Percentiles rank a stretch among this genome's conserved stretches.
phyloP scores from a whole-genome alignment of 2,888 invertebrate species.

The Ischnus inquisitorius region DNA sequence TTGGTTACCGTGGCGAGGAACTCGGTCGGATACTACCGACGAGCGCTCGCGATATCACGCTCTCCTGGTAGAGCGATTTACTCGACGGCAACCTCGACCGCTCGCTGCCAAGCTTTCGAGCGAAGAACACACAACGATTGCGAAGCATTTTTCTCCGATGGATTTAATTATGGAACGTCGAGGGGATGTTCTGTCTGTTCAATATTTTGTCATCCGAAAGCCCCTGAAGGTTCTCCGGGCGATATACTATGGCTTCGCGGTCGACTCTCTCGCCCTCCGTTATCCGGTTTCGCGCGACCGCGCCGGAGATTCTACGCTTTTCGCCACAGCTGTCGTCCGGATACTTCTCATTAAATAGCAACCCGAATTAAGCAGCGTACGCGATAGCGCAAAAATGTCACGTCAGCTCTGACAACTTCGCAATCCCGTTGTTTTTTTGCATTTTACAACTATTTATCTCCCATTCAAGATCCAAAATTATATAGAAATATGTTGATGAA shows the following conservation, averaged over 20 bases:
- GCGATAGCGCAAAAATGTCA: neutral
- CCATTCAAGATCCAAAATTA: too few relatives aligned
- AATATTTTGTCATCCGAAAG: slow-evolving; percentile 16
- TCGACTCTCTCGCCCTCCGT: neutral
- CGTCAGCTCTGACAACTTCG: neutral
- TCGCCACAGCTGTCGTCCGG: slow-evolving; percentile 58
- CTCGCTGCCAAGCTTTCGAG: slow-evolving; percentile 76
- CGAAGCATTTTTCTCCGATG: too few relatives aligned
- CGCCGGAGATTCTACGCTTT: slow-evolving; percentile 2
- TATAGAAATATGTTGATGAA: too few relatives aligned
- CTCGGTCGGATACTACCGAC: slow-evolving; percentile 12
- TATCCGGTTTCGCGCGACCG: slow-evolving; percentile 8
- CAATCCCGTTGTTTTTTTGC: neutral
- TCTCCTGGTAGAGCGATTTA: slow-evolving; percentile 77
- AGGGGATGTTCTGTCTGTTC: slow-evolving; percentile 4
- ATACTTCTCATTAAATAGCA: slow-evolving; percentile 78
- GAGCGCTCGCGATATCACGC: slow-evolving; percentile 51
- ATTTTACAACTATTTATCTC: too few relatives aligned
- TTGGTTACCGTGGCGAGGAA: slow-evolving; percentile 29
- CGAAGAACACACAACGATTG: neutral
- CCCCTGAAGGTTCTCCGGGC: slow-evolving; percentile 6
- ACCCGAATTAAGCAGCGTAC: slow-evolving; percentile 74
- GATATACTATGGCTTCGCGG: slow-evolving; percentile 5
- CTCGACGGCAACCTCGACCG: slow-evolving; percentile 78
- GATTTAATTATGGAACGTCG: too few relatives aligned